Base-by-base conservation (phyloP, 2,113 vertebrate species). In the Phrynosoma blainvillii region DNA sequence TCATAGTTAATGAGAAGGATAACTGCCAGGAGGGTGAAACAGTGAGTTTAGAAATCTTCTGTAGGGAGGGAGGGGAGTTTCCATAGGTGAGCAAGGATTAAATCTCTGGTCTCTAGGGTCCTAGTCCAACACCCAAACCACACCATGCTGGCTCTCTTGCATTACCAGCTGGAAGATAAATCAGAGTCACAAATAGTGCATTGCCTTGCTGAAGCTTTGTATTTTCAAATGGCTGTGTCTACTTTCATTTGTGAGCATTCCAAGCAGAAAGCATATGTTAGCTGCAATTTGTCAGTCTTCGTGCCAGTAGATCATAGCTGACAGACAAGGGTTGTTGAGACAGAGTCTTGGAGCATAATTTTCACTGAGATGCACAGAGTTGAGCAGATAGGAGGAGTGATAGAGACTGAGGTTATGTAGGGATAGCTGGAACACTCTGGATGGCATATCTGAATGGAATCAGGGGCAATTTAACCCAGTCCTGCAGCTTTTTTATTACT, bases 1-100 rank as follows among this genome's bases (percentile, higher is more conserved):
- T 0, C 62, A 76, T 0, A 14, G 1, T 21, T 84, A 47, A 85
- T 16, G 87, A 84, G 56, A 20, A 5, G 66, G 54, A 68, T 7
- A 4, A 85, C 20, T 87, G 82, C 89, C 86, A 86, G 88, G 82
- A 78, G 1, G 82, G 71, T 18, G 65, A 94, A 42, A 47, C 86
- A 88, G 54, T 85, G 6, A n/a, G 75, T 54, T 90, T 4, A 80
- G 59, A n/a, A 54, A 86, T 76, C 74, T 88, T 79, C 75, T 79
- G 47, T 47, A 36, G 36, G 36, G 36, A 36, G 36, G 36, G 36
- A 36, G 36, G 36, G 36, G 36, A 36, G 36, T 36, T 36, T 36
- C 36, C 36, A 36, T 36, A 1, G 36, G 36, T 36, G 36, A 36
- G 36, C 36, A 36, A 2, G 36, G 36, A 36, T 36, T 36, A 87